Percentiles rank a stretch among this genome's conserved stretches.
Evolutionary conservation across 2,797 vertebrate genomes (phyloP).

Genomic region (Microcaecilia unicolor): DNA sequence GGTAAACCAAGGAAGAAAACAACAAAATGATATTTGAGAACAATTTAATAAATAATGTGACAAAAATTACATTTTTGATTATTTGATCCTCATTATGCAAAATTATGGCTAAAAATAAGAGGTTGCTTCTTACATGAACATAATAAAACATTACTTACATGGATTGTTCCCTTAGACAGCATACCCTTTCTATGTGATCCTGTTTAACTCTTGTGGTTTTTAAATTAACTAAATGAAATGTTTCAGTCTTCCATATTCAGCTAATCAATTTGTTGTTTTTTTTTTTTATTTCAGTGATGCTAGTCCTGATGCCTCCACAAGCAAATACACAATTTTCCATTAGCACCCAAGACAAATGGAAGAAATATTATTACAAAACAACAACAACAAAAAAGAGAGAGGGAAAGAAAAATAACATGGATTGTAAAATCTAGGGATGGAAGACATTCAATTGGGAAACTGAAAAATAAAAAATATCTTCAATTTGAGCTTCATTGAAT

Average conservation of each 20-base stretch:
- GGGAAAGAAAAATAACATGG: constrained; percentile 45
- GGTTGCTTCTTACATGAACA: constrained; percentile 72
- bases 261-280: constrained; percentile 50
- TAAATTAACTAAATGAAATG: constrained; percentile 56
- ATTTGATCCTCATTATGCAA: constrained; percentile 74
- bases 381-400: too few species aligned
- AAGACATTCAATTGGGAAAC: too few species aligned
- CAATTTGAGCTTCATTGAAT: constrained; percentile 38
- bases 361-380: constrained; percentile 46
- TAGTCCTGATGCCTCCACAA: constrained; percentile 52
- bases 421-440: too few species aligned
- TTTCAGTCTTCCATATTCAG: constrained; percentile 43
- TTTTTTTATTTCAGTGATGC: constrained; percentile 38
- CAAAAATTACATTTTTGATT: constrained; percentile 77
- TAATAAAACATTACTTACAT: constrained; percentile 72
- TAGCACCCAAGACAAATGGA: constrained; percentile 64
- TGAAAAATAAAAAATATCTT: constrained; percentile 47
- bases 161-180: constrained; percentile 62
- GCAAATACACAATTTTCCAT: constrained; percentile 52
- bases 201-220: constrained; percentile 31
- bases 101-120: constrained; percentile 77
- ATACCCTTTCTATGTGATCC: constrained; percentile 52
- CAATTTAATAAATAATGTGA: constrained; percentile 81
- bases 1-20: constrained; percentile 35
- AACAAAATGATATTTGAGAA: constrained; percentile 61